Evolutionary conservation across 2,797 vertebrate genomes (phyloP).

Genomic region (Pempheris klunzingeri): DNA sequence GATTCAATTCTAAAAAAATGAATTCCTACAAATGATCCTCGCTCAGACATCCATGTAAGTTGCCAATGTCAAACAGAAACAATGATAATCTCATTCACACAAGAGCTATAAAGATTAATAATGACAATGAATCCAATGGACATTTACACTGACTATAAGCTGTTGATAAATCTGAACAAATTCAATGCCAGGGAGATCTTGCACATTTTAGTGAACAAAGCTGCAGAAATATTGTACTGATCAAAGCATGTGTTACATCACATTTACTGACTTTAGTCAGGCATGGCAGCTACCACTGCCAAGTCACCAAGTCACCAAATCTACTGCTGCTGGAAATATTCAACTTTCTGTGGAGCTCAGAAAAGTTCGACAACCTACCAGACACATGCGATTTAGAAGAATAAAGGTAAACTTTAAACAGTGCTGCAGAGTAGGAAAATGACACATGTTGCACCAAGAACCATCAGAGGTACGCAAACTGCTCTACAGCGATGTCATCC

Average conservation of each 20-base stretch:
- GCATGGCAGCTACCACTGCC: background rate
- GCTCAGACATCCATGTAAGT: too few relatives aligned
- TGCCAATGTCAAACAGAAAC: too few relatives aligned
- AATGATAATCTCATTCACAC: too few relatives aligned
- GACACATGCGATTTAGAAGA: background rate
- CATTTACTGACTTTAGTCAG: background rate
- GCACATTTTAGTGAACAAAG: background rate
- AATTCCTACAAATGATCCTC: too few relatives aligned
- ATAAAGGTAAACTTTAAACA: background rate
- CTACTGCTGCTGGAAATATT: background rate
- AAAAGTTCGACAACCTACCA: background rate
- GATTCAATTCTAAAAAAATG: too few relatives aligned
- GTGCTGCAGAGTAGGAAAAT: background rate
- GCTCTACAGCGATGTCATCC: constrained; percentile 18
- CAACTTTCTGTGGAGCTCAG: background rate
- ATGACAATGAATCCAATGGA: too few relatives aligned
- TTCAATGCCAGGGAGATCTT: too few relatives aligned
- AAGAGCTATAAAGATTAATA: too few relatives aligned
- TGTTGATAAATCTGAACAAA: too few relatives aligned
- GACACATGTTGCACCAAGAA: too few relatives aligned
- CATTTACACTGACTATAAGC: too few relatives aligned
- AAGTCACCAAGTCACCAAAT: background rate
- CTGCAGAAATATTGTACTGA: background rate
- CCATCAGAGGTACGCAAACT: background rate
- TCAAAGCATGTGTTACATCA: constrained; percentile 11